These are phyloP conservation scores for Pygmarrhopalites habei DNA, from an alignment of 1,140 invertebrate species.

Conservation along the genomic window DNA sequence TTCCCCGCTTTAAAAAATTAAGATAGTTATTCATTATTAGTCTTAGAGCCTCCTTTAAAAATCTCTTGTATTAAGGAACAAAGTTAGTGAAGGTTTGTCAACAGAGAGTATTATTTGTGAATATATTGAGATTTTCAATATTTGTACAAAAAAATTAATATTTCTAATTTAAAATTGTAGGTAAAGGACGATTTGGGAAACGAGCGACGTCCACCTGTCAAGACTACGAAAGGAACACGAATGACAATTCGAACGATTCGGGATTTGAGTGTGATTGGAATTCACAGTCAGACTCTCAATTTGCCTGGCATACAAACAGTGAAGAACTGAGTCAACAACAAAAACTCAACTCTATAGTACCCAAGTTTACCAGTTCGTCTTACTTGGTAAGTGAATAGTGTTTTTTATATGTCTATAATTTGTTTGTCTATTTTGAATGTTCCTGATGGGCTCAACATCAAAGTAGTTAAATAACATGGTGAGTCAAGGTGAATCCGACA, in stretches of 20 bases:
- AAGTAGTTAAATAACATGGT: too few relatives aligned
- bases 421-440: background rate
- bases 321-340: too few relatives aligned
- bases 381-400: slow-evolving; percentile 3
- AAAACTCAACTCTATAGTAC: too few relatives aligned
- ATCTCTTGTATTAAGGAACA: too few relatives aligned
- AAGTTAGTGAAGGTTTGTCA: too few relatives aligned
- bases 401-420: background rate
- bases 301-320: slow-evolving; percentile 18
- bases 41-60: too few relatives aligned
- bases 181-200: slow-evolving; percentile 38
- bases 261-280: slow-evolving; percentile 36
- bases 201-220: slow-evolving; percentile 21
- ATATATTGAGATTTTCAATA: too few relatives aligned
- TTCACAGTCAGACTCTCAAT: slow-evolving; percentile 38
- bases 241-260: slow-evolving; percentile 36
- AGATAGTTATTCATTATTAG: too few relatives aligned
- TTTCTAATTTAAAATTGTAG: slow-evolving; percentile 15
- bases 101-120: too few relatives aligned
- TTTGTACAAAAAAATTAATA: background rate
- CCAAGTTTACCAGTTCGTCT: background rate
- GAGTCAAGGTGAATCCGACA: too few relatives aligned
- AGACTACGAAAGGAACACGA: slow-evolving; percentile 7
- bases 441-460: too few relatives aligned
- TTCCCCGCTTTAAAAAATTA: too few relatives aligned